Conservation (phyloP, 1,140 invertebrate species). For the Battus philenor region DNA sequence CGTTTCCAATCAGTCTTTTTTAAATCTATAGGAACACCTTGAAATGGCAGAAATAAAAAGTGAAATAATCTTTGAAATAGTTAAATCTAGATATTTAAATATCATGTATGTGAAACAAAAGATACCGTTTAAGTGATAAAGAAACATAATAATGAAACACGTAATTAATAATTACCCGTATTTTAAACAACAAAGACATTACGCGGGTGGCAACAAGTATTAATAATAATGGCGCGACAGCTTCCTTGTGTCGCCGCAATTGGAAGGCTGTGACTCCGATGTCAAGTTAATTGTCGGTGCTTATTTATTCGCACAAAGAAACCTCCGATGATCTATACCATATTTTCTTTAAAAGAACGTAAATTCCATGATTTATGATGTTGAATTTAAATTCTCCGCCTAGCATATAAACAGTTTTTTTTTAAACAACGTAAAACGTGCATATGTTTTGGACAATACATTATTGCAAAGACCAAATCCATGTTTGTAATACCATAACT, state of each 20-base stretch:
- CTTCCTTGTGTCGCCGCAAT: conserved; percentile 20
- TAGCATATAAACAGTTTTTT: too few species aligned
- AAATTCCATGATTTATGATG: too few species aligned
- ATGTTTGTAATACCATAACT: too few species aligned
- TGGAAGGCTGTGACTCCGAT: conserved; percentile 19
- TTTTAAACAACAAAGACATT: conserved; percentile 18
- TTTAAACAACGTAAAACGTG: too few species aligned
- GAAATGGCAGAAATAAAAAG: not conserved
- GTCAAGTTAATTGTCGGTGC: conserved; percentile 18
- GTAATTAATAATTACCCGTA: conserved; percentile 3
- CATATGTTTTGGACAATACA: too few species aligned
- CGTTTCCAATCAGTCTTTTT: too few species aligned
- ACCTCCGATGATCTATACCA: not conserved
- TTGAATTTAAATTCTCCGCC: too few species aligned
- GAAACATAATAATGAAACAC: not conserved
- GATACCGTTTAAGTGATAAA: not conserved
- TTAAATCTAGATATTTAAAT: not conserved
- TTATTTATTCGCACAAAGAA: conserved; percentile 8
- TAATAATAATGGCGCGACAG: conserved; percentile 10
- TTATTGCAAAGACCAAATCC: too few species aligned
- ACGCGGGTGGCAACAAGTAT: conserved; percentile 19
- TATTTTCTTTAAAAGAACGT: not conserved
- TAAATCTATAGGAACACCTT: too few species aligned
- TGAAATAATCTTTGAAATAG: not conserved
- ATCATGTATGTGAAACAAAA: too few species aligned